Base-by-base conservation (phyloP, 1,140 invertebrate genomes). In the Drosophila albomicans region DNA sequence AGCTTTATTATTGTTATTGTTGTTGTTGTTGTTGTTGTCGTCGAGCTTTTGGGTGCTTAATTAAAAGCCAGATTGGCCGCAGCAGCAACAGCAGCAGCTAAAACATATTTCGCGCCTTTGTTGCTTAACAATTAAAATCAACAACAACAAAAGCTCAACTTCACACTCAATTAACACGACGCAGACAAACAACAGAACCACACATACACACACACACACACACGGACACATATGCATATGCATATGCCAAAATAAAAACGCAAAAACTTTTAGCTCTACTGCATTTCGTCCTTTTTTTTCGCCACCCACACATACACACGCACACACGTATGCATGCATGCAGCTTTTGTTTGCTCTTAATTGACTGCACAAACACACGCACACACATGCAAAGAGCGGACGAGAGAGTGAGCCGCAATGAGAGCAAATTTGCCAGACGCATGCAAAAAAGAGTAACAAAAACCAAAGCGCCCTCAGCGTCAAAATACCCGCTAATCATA, bases 81-180 rank as follows among this genome's bases (percentile, higher is more conserved):
- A 62, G 45, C 58, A 56, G 64, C 48, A 20, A 56, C 48, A 20
- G 66, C 48, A 81, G 75, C 81, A 74, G 74, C 81, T 85, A 85
- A 88, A 88, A 84, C 78, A 88, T 89, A 88, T 88, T 88, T 88
- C 84, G 84, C 84, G 84, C 84, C 84, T 88, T 88, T 84, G 77
- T 88, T 89, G 85, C 84, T 89, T 88, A 88, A 88, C 84, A 88
- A 88, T 88, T 88, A 88, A 88, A 84, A 88, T 75, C 82, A 87
- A 88, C 81, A 82, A 51, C 70, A 86, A 82, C 82, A 85, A 81
- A 78, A 72, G 84, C 84, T 79, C 80, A 84, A 88, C 85, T 88
- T 88, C 85, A 88, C 84, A 88, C 84, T 88, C 84, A 88, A 88
- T 88, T 88, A 88, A 88, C 84, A 87, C 80, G 78, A 78, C 64